These are phyloP conservation scores for Picathartes gymnocephalus DNA, from an alignment of 2,113 vertebrate species.

Conservation along the genomic window DNA sequence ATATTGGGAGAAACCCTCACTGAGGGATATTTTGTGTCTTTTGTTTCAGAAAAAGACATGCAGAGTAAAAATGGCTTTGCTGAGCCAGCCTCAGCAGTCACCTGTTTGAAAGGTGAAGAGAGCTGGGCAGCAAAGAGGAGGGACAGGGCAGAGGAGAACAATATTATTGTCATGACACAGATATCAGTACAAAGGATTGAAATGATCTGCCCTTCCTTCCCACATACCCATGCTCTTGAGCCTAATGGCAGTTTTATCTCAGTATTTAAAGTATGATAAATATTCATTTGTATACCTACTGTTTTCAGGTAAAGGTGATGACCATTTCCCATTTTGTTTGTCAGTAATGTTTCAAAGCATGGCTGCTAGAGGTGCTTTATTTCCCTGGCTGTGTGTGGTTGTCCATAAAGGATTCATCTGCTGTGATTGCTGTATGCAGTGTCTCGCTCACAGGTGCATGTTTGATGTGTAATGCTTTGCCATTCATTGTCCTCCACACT, in stretches of 20 bases:
- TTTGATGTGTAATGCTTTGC: neutral
- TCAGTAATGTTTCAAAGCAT: neutral
- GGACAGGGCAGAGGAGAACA: neutral
- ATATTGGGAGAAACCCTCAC: neutral
- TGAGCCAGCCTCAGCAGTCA: neutral
- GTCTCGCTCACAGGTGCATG: neutral
- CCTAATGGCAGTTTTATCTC: neutral
- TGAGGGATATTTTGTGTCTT: neutral
- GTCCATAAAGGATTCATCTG: neutral
- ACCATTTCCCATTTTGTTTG: neutral
- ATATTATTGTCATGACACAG: neutral
- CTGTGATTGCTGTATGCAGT: neutral
- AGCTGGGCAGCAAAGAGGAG: neutral
- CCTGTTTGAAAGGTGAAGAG: neutral
- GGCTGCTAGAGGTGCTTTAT: neutral
- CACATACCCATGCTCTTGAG: neutral
- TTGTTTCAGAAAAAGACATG: neutral
- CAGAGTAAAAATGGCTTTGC: neutral
- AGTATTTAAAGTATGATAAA: neutral
- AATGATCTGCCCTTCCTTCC: neutral
- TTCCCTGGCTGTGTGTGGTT: neutral
- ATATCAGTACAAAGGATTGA: neutral
- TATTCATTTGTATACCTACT: neutral
- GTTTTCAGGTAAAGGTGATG: neutral
- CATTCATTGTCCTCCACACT: neutral